phyloP scores from a whole-genome alignment of 2,797 vertebrate genomes.

The Typhlichthys subterraneus region DNA sequence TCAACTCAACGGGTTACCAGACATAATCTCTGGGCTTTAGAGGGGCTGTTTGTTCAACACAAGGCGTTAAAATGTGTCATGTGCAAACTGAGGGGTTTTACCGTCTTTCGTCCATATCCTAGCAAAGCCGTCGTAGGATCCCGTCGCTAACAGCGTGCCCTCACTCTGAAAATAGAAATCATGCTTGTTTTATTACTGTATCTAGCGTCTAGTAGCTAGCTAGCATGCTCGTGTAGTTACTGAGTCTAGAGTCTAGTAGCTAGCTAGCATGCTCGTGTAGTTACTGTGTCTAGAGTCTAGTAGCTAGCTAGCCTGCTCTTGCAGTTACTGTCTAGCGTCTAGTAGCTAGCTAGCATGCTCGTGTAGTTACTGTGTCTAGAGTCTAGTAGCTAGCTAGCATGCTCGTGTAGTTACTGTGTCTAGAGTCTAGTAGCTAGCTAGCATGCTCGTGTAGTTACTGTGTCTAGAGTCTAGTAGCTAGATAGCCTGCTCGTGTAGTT shows the following conservation, averaged over 20 bases:
- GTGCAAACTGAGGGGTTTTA: constrained; percentile 55
- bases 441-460: too few species aligned
- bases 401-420: too few species aligned
- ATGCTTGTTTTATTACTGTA: neutral
- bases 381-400: too few species aligned
- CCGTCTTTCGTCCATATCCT: constrained; percentile 99
- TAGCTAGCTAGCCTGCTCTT: too few species aligned
- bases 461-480: too few species aligned
- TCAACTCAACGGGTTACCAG: constrained; percentile 1
- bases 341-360: neutral
- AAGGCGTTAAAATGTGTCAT: neutral
- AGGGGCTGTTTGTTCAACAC: neutral
- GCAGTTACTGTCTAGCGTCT: too few species aligned
- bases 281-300: neutral
- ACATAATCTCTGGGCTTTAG: neutral
- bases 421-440: too few species aligned
- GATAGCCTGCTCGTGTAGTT: neutral
- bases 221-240: too few species aligned
- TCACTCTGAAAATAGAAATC: constrained; percentile 84
- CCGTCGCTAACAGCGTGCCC: constrained; percentile 95
- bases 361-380: neutral
- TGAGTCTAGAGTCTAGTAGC: too few species aligned
- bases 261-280: neutral
- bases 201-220: too few species aligned
- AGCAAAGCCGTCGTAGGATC: constrained; percentile 97